Percentiles rank a stretch among this genome's conserved stretches.
These are phyloP conservation scores for Encarsia formosa DNA, from an alignment of 2,888 invertebrate genomes.

Conservation along the genomic window DNA sequence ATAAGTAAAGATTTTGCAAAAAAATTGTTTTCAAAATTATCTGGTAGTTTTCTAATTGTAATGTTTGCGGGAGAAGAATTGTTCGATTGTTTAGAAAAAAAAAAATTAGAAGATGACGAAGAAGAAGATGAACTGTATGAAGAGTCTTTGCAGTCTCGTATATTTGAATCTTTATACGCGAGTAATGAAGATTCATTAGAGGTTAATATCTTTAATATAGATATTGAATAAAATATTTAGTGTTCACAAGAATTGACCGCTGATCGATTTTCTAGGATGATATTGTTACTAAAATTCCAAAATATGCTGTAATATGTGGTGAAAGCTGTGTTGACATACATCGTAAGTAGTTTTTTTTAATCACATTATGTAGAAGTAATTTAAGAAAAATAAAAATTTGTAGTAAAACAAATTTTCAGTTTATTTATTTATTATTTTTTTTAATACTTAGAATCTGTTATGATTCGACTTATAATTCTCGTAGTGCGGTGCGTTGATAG, in stretches of 20 bases:
- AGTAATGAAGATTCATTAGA: slow-evolving; percentile 7
- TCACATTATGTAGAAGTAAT: no score
- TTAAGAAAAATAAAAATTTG: no score
- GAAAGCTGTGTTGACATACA: slow-evolving; percentile 31
- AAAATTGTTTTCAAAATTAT: slow-evolving; percentile 12
- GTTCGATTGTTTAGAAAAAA: slow-evolving; percentile 5
- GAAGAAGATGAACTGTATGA: slow-evolving; percentile 6
- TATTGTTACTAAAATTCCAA: slow-evolving; percentile 14
- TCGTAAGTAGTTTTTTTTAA: no score
- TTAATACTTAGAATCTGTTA: no score
- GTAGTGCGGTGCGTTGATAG: no score
- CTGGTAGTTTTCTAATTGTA: slow-evolving; percentile 4
- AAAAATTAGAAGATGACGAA: background rate
- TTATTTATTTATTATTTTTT: no score
- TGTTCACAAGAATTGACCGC: no score
- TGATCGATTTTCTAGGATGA: no score
- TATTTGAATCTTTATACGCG: slow-evolving; percentile 11
- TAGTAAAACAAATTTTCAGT: no score
- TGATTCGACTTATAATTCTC: no score
- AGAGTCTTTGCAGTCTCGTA: slow-evolving; percentile 22
- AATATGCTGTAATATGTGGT: slow-evolving; percentile 31
- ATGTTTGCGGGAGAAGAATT: slow-evolving; percentile 12
- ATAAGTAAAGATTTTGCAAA: background rate
- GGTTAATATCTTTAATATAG: slow-evolving; percentile 13
- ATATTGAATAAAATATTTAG: no score